Evolutionary conservation across 2,113 vertebrate genomes (phyloP), one percentile per base, ranked within the genome.

Genomic region (Thalassoma bifasciatum): DNA sequence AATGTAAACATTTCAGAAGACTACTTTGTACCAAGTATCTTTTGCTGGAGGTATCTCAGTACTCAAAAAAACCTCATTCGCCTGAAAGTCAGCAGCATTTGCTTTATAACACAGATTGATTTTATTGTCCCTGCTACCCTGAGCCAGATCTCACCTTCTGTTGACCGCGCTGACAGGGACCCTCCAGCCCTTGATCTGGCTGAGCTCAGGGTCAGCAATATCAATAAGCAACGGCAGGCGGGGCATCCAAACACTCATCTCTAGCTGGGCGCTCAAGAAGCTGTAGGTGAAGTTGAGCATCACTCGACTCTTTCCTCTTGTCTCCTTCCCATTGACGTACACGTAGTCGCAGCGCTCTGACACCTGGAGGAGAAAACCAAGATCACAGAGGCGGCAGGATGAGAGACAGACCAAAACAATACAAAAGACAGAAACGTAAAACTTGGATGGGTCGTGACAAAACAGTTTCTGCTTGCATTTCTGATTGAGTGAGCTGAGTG

Each of bases 141-240:
- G 50, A 57, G 16, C 10, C 6, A n/a, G 11, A 11, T 37, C 77
- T 80, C 44, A 94, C 93, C 93, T 93, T 30, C 83, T 87, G 81
- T 90, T 96, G 79, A 84, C 93, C 19, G 86, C 70, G 22, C 89
- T 77, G 0, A 94, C 71, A 0, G 97, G 98, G 16, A 99, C 96
- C 46, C 94, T 75, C 98, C 98, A 99, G 84, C 97, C 97, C 64
- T 96, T 99, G 78, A 99, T 96, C 85, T 99, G 98, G 89, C 95
- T 99, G 57, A 99, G 96, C 46, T 99, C 97, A 0, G 96, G 95
- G 92, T 99, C 97, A 0, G 97, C 96, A 53, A 99, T 92, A 19
- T 99, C 95, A 0, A 99, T 96, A 81, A 96, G 92, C 51, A 99
- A 93, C 1, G 98, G 97, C 30, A 99, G 93, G 40, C 94, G 95